phyloP scores from a whole-genome alignment of 2,113 vertebrate genomes.

The Lycocorax pyrrhopterus region DNA sequence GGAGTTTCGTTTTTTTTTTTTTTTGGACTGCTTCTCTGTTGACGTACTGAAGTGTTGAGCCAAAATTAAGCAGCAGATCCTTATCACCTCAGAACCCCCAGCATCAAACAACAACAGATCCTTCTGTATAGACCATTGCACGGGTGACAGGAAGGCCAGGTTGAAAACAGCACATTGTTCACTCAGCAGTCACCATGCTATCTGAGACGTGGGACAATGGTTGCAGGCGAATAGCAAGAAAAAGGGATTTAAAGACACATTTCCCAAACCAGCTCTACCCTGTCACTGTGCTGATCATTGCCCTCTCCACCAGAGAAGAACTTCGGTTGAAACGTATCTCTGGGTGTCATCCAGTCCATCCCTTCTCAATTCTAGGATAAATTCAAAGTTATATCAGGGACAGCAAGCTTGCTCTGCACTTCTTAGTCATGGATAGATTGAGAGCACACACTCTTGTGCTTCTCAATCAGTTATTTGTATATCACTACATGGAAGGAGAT shows the following conservation, averaged over 20 bases:
- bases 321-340: neutral
- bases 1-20: neutral
- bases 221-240: neutral
- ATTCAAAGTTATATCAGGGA: neutral
- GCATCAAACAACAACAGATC: neutral
- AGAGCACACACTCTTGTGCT: neutral
- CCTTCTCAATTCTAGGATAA: neutral
- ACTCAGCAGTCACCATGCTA: neutral
- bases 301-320: neutral
- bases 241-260: neutral
- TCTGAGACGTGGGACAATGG: neutral
- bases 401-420: neutral
- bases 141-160: neutral
- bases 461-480: neutral
- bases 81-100: neutral
- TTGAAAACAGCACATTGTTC: neutral
- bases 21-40: neutral
- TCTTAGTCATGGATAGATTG: neutral
- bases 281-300: fast-evolving
- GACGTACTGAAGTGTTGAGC: neutral
- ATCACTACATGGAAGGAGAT: neutral
- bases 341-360: neutral
- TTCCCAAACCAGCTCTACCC: neutral
- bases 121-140: fast-evolving
- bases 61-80: neutral